Evolutionary conservation across 1,140 invertebrate species (phyloP), one percentile per base, ranked within the genome.

Genomic region (Spodoptera frugiperda): DNA sequence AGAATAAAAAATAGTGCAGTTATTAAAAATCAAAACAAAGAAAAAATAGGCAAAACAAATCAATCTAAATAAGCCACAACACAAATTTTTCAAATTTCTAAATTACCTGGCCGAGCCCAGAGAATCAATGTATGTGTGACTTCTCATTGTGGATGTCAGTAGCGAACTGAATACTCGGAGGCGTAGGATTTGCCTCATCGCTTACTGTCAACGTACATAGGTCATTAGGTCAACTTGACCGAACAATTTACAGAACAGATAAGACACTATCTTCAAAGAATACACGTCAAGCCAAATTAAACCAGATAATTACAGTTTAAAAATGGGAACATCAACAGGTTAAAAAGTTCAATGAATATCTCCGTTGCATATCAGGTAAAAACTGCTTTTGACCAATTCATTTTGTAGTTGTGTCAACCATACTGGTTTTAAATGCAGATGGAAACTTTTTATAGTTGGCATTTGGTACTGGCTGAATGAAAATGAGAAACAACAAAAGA

Each of bases 181-280:
- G 81, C 87, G 89, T 75, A 91, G 79, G 81, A 83, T 93, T 90
- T 91, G 85, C 90, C 90, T 93, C 92, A 93, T 93, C 85, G 81
- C 90, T 82, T 93, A 93, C 90, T 91, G 90, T 90, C 90, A 90
- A 93, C 84, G 87, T 87, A 92, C 86, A 93, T 59, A 87, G 88
- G 85, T 92, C 87, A 90, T 91, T 89, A 92, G 89, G 87, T 93
- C 87, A 91, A 54, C 21, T 44, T 51, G 59, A 25, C 59, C 72
- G 8, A 49, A 75, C 57, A 75, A 53, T n/a, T 53, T 44, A 75
- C 17, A 33, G 65, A 48, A 54, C 46, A 19, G 72, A 75, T 75
- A 75, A 75, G 10, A 30, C 49, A 65, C 8, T 39, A 61, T 46
- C 49, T 61, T 74, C 21, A 4, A 61, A 30, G n/a, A 49, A 46